Conservation (phyloP, 2,797 vertebrate genomes). For the Potorous gilbertii region DNA sequence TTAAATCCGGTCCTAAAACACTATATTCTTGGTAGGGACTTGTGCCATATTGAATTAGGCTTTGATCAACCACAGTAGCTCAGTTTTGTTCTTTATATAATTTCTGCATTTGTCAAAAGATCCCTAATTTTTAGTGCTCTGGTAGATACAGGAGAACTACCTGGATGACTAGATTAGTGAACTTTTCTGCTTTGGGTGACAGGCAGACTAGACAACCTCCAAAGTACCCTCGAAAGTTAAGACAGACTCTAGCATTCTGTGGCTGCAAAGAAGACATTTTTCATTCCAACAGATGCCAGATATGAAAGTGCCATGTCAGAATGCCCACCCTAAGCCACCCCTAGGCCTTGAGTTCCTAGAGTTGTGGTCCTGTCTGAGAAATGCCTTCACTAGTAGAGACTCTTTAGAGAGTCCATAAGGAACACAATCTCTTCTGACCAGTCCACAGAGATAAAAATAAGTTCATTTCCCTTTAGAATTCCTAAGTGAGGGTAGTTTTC, state of each 20-base stretch:
- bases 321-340: neutral
- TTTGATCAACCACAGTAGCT: neutral
- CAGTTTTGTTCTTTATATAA: neutral
- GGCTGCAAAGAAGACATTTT: conserved; percentile 20
- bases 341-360: neutral
- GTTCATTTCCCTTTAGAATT: neutral
- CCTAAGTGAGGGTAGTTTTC: neutral
- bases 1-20: neutral
- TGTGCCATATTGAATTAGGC: neutral
- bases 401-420: neutral
- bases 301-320: neutral
- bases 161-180: neutral
- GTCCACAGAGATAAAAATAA: neutral
- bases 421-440: neutral
- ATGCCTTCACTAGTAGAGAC: neutral
- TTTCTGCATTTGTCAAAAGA: neutral
- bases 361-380: neutral
- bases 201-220: neutral
- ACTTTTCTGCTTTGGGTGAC: neutral
- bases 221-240: neutral
- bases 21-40: neutral
- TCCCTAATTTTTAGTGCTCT: neutral
- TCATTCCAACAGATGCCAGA: conserved; percentile 5
- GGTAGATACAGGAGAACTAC: neutral
- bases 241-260: conserved; percentile 2